Conservation (phyloP, 2,113 vertebrate genomes). For the Himantopus leucocephalus region DNA sequence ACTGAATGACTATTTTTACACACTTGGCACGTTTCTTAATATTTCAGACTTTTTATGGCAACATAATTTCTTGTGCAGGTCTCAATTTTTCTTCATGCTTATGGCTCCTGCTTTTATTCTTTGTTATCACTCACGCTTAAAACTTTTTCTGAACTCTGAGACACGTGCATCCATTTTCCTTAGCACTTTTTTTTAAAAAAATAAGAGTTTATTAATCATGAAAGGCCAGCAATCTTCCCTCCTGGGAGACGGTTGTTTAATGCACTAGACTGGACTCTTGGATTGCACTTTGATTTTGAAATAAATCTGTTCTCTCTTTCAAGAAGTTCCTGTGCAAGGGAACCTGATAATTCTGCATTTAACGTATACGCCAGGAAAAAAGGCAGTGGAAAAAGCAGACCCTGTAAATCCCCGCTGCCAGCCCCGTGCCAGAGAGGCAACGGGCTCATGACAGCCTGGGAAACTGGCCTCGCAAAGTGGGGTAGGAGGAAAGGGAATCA, state of each 20-base stretch:
- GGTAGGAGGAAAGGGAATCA: not conserved
- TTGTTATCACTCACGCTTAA: not conserved
- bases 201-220: not conserved
- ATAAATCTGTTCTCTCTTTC: not conserved
- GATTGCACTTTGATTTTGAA: not conserved
- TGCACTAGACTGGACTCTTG: not conserved
- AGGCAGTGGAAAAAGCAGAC: not conserved
- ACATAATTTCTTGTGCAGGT: not conserved
- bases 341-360: not conserved
- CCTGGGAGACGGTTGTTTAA: not conserved
- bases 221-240: not conserved
- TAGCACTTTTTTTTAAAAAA: not conserved
- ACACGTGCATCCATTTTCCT: not conserved
- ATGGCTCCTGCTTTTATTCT: not conserved
- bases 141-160: not conserved
- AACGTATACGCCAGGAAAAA: accelerated
- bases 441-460: accelerated
- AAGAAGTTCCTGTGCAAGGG: not conserved
- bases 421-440: accelerated
- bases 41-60: not conserved
- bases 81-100: not conserved
- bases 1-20: not conserved
- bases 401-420: not conserved
- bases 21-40: not conserved
- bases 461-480: not conserved